phyloP scores from a whole-genome alignment of 1,140 invertebrate genomes.

The Calosoma granatense region DNA sequence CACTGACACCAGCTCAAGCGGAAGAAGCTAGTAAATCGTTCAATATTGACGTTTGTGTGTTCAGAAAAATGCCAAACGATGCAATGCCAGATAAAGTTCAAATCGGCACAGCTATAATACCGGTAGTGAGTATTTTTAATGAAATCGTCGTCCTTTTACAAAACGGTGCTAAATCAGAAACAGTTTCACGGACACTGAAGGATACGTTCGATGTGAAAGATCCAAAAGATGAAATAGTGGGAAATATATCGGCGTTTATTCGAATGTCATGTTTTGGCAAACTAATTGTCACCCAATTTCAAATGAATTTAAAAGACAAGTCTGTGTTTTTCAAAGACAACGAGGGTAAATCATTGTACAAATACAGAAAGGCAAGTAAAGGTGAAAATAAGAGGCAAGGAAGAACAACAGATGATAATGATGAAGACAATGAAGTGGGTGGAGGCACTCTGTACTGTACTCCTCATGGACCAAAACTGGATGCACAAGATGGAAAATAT shows the following conservation, averaged over 20 bases:
- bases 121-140: conserved; percentile 27
- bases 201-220: conserved; percentile 43
- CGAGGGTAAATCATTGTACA: conserved; percentile 30
- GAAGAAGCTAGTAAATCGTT: conserved; percentile 28
- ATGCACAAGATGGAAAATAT: neutral
- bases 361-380: conserved; percentile 26
- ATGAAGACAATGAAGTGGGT: neutral
- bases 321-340: conserved; percentile 32
- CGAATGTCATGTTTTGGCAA: conserved; percentile 53
- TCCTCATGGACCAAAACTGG: neutral
- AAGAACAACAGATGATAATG: neutral
- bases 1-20: conserved; percentile 30
- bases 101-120: conserved; percentile 27
- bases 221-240: conserved; percentile 35
- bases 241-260: conserved; percentile 43
- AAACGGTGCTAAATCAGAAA: conserved; percentile 16
- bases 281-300: conserved; percentile 53
- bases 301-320: conserved; percentile 36
- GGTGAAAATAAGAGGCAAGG: neutral
- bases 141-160: conserved; percentile 25
- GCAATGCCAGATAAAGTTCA: conserved; percentile 27
- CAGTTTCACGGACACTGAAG: conserved; percentile 40
- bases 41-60: conserved; percentile 36
- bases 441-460: neutral
- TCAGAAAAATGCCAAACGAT: conserved; percentile 26